Conservation (phyloP, 2,797 vertebrate species). For the Malurus splendens region DNA sequence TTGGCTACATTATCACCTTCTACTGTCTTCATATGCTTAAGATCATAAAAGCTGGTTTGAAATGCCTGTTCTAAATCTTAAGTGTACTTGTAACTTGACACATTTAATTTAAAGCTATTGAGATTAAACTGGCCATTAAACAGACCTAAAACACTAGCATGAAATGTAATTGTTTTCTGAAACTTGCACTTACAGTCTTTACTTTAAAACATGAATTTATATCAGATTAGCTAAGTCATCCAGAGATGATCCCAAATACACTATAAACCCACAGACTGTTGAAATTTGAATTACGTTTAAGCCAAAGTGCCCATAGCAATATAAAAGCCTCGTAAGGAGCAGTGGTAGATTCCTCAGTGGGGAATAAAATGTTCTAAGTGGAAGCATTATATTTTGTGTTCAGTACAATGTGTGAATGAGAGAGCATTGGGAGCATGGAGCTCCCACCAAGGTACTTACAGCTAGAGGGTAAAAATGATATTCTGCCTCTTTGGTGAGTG, state of each 20-base stretch:
- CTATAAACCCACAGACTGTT: neutral
- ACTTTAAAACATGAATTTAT: constrained; percentile 13
- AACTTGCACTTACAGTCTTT: neutral
- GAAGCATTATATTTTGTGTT: neutral
- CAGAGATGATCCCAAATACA: constrained; percentile 3
- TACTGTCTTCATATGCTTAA: neutral
- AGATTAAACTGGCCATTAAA: neutral
- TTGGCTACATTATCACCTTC: neutral
- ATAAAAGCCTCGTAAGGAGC: neutral
- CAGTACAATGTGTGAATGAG: neutral
- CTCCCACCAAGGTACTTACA: neutral
- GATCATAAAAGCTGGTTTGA: neutral
- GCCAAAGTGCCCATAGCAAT: neutral
- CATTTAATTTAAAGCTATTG: neutral
- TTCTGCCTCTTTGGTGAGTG: neutral
- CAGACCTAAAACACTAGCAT: neutral
- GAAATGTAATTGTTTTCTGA: constrained; percentile 19
- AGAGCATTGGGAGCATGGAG: neutral
- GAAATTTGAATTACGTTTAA: neutral
- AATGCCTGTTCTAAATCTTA: neutral
- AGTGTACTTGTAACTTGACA: neutral
- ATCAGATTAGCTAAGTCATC: neutral
- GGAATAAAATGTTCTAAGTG: neutral
- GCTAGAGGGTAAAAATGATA: neutral
- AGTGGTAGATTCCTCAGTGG: neutral